A percentile compares a stretch with the other conserved stretches of the same genome.
phyloP scores from a whole-genome alignment of 2,888 invertebrate species.

The Noctua janthe region DNA sequence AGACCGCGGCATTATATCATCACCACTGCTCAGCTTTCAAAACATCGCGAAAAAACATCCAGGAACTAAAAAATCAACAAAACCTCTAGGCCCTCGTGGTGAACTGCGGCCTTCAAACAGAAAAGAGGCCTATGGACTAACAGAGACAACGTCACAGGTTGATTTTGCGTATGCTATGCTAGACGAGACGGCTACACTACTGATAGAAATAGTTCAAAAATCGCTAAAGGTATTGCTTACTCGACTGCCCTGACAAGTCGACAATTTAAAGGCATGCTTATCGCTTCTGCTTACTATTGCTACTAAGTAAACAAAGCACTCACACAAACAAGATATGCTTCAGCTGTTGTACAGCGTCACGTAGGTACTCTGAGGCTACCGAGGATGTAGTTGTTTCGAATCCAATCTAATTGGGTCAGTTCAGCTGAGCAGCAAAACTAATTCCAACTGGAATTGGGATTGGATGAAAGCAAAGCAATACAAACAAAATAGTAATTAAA shows the following conservation, averaged over 20 bases:
- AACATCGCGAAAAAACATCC: neutral
- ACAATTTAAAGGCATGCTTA: neutral
- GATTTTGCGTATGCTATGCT: neutral
- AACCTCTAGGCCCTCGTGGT: neutral
- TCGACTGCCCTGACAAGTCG: neutral
- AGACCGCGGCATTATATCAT: neutral
- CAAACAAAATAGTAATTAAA: constrained; percentile 24
- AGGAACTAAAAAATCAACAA: neutral
- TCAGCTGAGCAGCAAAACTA: constrained; percentile 37
- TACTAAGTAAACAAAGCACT: neutral
- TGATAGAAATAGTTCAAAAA: neutral
- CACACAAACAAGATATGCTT: neutral
- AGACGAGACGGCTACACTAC: neutral
- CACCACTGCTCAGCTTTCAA: no score
- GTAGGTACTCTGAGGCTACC: constrained; percentile 19
- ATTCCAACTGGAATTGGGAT: constrained; percentile 42
- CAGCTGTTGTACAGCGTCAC: constrained; percentile 18
- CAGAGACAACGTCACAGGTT: neutral
- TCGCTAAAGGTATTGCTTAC: neutral
- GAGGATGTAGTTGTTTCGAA: constrained; percentile 31
- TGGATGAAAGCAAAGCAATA: constrained; percentile 26
- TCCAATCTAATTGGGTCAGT: constrained; percentile 54
- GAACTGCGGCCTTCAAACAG: neutral
- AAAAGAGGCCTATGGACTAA: neutral
- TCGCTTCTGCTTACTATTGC: neutral